Percentiles rank a stretch among this genome's conserved stretches.
These are phyloP conservation scores for Kryptolebias marmoratus DNA, from an alignment of 2,113 vertebrate genomes.

Conservation along the genomic window DNA sequence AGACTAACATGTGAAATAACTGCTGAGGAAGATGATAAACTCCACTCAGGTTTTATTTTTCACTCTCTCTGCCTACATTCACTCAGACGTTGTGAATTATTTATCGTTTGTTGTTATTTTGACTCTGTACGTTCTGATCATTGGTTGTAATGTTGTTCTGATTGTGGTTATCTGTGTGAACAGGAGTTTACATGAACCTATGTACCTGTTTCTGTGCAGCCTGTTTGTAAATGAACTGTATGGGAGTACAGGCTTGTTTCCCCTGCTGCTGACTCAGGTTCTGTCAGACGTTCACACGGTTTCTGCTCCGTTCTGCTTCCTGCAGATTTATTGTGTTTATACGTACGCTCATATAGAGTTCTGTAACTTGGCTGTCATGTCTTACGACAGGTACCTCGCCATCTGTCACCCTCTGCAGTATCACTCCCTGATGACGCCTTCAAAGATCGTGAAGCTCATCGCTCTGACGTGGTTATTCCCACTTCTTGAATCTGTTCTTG, in stretches of 20 bases:
- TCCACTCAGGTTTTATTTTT: slow-evolving; percentile 5
- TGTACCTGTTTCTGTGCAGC: slow-evolving; percentile 72
- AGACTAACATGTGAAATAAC: no score
- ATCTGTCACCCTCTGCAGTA: slow-evolving; percentile 54
- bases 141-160: slow-evolving; percentile 20
- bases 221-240: slow-evolving; percentile 15
- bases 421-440: background rate
- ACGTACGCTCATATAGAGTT: background rate
- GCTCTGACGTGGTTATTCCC: background rate
- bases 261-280: background rate
- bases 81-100: background rate
- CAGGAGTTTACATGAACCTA: slow-evolving; percentile 71
- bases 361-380: slow-evolving; percentile 24
- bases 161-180: slow-evolving; percentile 55
- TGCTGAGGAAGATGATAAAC: background rate
- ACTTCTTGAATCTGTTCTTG: background rate
- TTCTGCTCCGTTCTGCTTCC: slow-evolving; percentile 4
- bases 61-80: slow-evolving; percentile 9
- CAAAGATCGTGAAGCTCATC: background rate
- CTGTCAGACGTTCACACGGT: background rate
- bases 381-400: slow-evolving; percentile 54
- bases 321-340: slow-evolving; percentile 24
- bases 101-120: background rate
- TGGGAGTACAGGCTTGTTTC: background rate
- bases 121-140: background rate